Evolutionary conservation across 2,888 invertebrate genomes (phyloP).

Genomic region (Polyploca ridens): DNA sequence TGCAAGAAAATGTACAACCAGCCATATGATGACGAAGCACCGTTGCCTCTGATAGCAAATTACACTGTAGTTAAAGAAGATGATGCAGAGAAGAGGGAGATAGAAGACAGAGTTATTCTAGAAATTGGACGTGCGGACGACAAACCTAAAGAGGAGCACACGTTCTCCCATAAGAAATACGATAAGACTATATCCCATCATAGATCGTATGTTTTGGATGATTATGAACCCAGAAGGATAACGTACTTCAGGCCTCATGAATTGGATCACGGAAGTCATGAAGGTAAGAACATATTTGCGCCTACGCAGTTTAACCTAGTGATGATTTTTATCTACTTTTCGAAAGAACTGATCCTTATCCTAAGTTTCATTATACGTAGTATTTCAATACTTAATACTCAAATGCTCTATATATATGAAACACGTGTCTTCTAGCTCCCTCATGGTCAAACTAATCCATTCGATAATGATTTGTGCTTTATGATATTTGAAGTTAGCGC

Average conservation of each 20-base stretch:
- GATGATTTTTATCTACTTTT: neutral
- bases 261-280: conserved; percentile 55
- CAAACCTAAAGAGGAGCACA: conserved; percentile 70
- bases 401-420: too few species aligned
- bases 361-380: neutral
- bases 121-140: conserved; percentile 82
- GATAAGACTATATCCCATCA: conserved; percentile 80
- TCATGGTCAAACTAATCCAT: too few species aligned
- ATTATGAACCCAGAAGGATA: conserved; percentile 68
- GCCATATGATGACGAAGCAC: conserved; percentile 68
- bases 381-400: too few species aligned
- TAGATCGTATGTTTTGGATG: conserved; percentile 76
- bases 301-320: neutral
- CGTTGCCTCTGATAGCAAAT: conserved; percentile 71
- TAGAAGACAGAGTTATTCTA: conserved; percentile 74
- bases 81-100: conserved; percentile 65
- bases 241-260: conserved; percentile 72
- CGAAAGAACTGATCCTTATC: neutral
- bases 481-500: too few species aligned
- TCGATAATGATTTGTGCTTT: too few species aligned
- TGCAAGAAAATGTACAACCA: conserved; percentile 63
- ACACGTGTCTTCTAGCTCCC: too few species aligned
- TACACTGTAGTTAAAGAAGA: conserved; percentile 72
- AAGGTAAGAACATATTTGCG: conserved; percentile 51
- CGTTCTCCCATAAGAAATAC: conserved; percentile 81